Evolutionary conservation across 2,888 invertebrate genomes (phyloP), one percentile per base, ranked within the genome.

Genomic region (Liopterus haemorrhoidalis): DNA sequence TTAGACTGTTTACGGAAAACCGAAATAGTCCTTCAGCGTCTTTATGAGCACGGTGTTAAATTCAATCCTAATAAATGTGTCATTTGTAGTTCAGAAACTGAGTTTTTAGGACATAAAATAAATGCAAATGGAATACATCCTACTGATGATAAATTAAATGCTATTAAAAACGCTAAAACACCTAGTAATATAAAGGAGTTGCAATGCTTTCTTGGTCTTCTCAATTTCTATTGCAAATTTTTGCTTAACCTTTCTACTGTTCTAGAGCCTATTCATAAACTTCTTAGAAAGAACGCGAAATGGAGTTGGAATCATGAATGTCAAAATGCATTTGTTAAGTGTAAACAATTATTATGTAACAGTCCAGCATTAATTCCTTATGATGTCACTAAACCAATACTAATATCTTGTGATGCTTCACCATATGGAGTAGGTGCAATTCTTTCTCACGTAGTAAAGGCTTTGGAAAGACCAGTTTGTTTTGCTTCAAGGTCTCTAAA

Each of bases 401-500:
- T 54, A 47, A 44, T 61, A 11, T 50, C 54, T 44, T 54, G 57
- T 38, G 59, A 59, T 35, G 57, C 58, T 4, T 55, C 56, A 32
- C 45, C 51, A 24, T 54, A 55, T 37, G 63, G 59, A 5, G 46
- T 61, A 32, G 62, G 60, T 2, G 58, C 54, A 4, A 57, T 60
- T 8, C 36, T 62, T 14, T 36, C 48, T 4, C 61, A 60, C 32
- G 35, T 52, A 12, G 51, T 56, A 1, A 54, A 60, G 48, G 57
- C 54, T 18, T 41, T 48, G 1, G 57, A 56, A 14, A 55, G 54
- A 35, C 59, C 60, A 4, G 56, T 62, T 11, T 31, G 49, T 33
- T 62, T 57, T 49, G 60, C 56, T 5, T 63, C 60, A 0, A 41
- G 58, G 46, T 54, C 59, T 2, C 46, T 63, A 18, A 53, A 54